Evolutionary conservation across 2,113 vertebrate genomes (phyloP).

Genomic region (Porphyrio hochstetteri): DNA sequence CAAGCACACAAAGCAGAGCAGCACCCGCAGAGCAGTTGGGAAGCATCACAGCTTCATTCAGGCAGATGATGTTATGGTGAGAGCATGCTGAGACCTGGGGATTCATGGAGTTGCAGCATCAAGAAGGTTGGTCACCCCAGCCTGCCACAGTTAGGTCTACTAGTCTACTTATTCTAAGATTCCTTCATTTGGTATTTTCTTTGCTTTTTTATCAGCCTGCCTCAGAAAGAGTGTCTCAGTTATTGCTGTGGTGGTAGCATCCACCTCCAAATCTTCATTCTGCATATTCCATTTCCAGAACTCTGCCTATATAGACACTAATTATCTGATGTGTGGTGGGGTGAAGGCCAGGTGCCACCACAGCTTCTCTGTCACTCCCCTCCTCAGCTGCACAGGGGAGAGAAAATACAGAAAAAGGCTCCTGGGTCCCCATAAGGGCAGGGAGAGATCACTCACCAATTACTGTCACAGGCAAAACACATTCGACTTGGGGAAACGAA

Average conservation of each 20-base stretch:
- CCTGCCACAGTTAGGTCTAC: not conserved
- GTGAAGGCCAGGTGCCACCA: too few relatives aligned
- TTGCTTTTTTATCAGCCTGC: not conserved
- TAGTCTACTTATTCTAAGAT: not conserved
- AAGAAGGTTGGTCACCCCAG: not conserved
- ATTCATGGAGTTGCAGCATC: not conserved
- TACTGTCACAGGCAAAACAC: too few relatives aligned
- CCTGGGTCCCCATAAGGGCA: too few relatives aligned
- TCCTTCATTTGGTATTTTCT: not conserved
- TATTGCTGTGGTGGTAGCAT: not conserved
- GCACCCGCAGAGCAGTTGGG: fast-evolving
- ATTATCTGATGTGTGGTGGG: not conserved
- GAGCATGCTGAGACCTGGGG: fast-evolving
- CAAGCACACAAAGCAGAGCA: fast-evolving
- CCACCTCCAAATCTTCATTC: not conserved
- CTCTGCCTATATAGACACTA: not conserved
- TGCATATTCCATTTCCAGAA: not conserved
- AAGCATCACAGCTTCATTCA: not conserved
- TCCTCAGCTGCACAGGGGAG: too few relatives aligned
- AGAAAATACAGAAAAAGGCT: too few relatives aligned
- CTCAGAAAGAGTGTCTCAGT: not conserved
- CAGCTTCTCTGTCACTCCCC: too few relatives aligned
- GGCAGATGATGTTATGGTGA: not conserved
- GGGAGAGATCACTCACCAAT: too few relatives aligned
- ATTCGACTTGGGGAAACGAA: too few relatives aligned